Evolutionary conservation across 2,113 vertebrate species (phyloP).

Genomic region (Plecotus auritus): DNA sequence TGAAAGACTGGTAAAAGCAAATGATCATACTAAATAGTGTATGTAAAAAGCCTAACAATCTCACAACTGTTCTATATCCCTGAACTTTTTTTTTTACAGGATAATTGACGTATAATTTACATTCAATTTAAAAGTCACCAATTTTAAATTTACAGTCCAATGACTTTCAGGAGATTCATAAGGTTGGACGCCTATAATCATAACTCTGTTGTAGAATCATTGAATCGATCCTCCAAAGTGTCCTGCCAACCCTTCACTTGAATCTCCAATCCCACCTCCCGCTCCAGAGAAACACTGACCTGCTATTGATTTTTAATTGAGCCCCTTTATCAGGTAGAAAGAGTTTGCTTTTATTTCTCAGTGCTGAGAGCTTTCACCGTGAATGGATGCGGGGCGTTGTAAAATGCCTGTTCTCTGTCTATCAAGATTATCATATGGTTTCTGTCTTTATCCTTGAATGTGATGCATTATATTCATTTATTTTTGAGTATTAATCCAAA

Average conservation of each 20-base stretch:
- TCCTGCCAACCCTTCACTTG: neutral
- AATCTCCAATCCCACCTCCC: neutral
- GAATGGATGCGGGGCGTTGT: neutral
- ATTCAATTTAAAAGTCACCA: neutral
- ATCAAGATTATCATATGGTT: neutral
- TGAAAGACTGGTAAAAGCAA: neutral
- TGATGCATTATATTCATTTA: neutral
- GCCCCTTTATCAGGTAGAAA: neutral
- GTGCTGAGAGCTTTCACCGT: neutral
- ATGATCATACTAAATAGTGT: neutral
- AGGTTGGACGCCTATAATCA: neutral
- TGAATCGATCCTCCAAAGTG: neutral
- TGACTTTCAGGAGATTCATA: neutral
- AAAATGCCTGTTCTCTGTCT: neutral
- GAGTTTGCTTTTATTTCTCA: neutral
- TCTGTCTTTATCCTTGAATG: neutral
- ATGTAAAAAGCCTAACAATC: neutral
- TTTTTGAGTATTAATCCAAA: neutral
- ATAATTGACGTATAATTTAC: neutral
- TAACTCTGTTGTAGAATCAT: neutral
- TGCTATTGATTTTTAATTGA: neutral
- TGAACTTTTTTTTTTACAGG: neutral
- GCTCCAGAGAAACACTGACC: neutral
- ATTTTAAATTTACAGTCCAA: neutral
- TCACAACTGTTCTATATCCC: neutral